phyloP scores from a whole-genome alignment of 1,140 invertebrate genomes.

The Dreissena polymorpha region DNA sequence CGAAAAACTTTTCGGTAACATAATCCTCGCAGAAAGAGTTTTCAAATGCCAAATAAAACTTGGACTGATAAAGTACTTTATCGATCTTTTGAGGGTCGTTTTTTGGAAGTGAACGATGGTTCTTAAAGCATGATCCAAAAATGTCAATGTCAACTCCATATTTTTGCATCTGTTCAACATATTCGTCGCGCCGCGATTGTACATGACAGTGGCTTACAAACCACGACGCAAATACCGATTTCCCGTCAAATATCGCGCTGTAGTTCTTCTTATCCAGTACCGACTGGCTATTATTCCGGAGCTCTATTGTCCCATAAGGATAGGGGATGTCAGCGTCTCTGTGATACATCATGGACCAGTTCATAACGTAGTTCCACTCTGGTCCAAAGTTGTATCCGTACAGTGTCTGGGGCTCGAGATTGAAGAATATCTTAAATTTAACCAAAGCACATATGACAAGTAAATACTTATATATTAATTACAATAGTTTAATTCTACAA shows the following conservation, averaged over 20 bases:
- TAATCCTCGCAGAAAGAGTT: conserved; percentile 58
- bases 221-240: conserved; percentile 35
- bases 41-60: conserved; percentile 61
- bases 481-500: no score
- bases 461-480: no score
- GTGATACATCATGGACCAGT: background rate
- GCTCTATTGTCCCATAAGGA: background rate
- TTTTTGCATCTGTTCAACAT: background rate
- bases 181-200: conserved; percentile 1
- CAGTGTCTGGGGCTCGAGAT: no score
- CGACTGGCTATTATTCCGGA: background rate
- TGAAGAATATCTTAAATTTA: no score
- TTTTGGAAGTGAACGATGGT: no score
- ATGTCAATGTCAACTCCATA: conserved; percentile 4
- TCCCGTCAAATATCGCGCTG: background rate
- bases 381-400: no score
- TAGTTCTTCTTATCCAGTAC: background rate
- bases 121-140: background rate
- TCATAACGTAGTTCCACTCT: background rate
- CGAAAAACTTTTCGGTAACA: conserved; percentile 59
- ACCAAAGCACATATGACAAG: no score
- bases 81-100: background rate
- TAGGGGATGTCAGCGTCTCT: background rate
- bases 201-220: conserved; percentile 40
- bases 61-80: background rate